Conservation (phyloP, 2,888 invertebrate species). For the Catocala sponsa region DNA sequence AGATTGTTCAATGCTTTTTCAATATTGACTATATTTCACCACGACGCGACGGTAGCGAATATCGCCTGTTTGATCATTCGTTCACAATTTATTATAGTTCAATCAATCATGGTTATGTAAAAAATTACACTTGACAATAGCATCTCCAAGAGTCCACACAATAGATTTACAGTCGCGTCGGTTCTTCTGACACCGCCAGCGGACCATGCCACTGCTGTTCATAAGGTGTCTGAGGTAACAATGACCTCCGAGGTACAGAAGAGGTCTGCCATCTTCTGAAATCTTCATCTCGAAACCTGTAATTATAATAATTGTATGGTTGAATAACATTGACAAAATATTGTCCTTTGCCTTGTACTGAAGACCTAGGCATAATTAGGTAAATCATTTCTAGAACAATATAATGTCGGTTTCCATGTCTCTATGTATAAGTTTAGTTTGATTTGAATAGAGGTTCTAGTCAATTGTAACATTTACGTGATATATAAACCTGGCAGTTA, state of each 20-base stretch:
- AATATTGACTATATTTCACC: too few relatives aligned
- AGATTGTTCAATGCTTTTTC: too few relatives aligned
- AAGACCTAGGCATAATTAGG: too few relatives aligned
- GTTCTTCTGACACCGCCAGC: slow-evolving; percentile 48
- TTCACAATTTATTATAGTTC: too few relatives aligned
- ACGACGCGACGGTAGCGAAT: too few relatives aligned
- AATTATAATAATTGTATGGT: slow-evolving; percentile 2
- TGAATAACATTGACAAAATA: neutral
- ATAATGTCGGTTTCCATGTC: too few relatives aligned
- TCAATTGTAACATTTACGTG: too few relatives aligned
- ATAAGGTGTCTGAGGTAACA: slow-evolving; percentile 30
- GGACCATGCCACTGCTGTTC: slow-evolving; percentile 31
- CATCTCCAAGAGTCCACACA: slow-evolving; percentile 35
- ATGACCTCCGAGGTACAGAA: slow-evolving; percentile 22
- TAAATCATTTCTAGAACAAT: too few relatives aligned
- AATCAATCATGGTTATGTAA: slow-evolving; percentile 34
- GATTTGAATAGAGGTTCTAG: too few relatives aligned
- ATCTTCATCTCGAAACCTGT: slow-evolving; percentile 20
- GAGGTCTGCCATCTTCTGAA: slow-evolving; percentile 24
- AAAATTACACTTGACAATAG: slow-evolving; percentile 28
- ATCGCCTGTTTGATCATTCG: too few relatives aligned
- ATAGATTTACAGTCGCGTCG: slow-evolving; percentile 39
- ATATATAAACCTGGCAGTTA: too few relatives aligned
- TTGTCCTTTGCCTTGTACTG: neutral
- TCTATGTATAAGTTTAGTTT: too few relatives aligned